These are phyloP conservation scores for Eurystomus glaucurus DNA, from an alignment of 2,797 vertebrate species.

Conservation along the genomic window DNA sequence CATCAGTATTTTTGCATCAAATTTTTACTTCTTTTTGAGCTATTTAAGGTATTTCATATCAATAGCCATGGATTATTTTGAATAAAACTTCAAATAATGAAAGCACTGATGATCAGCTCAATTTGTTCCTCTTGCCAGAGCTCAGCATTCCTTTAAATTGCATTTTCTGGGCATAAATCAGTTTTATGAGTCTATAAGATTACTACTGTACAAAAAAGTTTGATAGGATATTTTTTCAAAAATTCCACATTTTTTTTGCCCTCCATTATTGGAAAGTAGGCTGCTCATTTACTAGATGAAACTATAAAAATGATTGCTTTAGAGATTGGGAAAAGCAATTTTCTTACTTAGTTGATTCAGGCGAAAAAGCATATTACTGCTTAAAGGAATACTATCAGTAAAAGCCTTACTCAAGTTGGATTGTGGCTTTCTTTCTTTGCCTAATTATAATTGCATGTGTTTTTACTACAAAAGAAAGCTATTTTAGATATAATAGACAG, in stretches of 20 bases:
- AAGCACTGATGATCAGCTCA: not conserved
- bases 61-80: not conserved
- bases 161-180: not conserved
- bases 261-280: not conserved
- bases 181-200: conserved; percentile 10
- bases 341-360: conserved; percentile 21
- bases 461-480: conserved; percentile 24
- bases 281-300: conserved; percentile 40
- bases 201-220: not conserved
- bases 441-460: conserved; percentile 10
- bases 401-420: conserved; percentile 4
- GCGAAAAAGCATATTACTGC: not conserved
- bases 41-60: conserved; percentile 7
- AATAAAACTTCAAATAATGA: conserved; percentile 15
- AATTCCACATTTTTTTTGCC: not conserved
- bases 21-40: not conserved
- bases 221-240: not conserved
- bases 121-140: not conserved
- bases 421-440: conserved; percentile 4
- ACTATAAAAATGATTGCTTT: conserved; percentile 31
- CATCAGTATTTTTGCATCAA: not conserved
- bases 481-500: conserved; percentile 6
- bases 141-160: conserved; percentile 42
- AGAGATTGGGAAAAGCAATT: conserved; percentile 41
- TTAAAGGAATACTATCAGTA: conserved; percentile 21